A percentile compares a stretch with the other conserved stretches of the same genome.
These are phyloP conservation scores for Ormia ochracea DNA, from an alignment of 2,888 invertebrate species.

Conservation along the genomic window DNA sequence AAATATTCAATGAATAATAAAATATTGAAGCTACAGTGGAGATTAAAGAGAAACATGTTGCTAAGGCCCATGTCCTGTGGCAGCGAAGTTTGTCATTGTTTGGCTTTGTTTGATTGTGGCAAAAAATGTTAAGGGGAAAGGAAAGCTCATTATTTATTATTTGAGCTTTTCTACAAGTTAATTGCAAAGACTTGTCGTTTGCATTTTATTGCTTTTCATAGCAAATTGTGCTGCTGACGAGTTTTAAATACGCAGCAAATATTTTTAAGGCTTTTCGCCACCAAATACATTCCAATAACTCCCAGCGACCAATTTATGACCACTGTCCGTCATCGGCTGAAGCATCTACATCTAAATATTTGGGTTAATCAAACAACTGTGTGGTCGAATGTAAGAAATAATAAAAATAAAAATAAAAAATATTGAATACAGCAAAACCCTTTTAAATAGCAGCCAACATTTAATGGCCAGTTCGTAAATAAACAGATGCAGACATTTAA, in stretches of 20 bases:
- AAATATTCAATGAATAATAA: conserved; percentile 10
- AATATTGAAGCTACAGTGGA: conserved; percentile 24
- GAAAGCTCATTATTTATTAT: too few relatives aligned
- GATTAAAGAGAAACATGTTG: background rate
- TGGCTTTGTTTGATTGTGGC: too few relatives aligned
- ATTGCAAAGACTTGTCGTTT: too few relatives aligned
- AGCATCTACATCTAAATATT: conserved; percentile 22
- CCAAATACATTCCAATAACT: background rate
- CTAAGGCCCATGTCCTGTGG: too few relatives aligned
- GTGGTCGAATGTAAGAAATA: conserved; percentile 11
- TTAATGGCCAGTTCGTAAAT: conserved; percentile 47
- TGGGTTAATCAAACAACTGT: conserved; percentile 45
- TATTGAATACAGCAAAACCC: conserved; percentile 36
- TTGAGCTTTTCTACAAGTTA: too few relatives aligned
- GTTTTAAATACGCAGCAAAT: too few relatives aligned
- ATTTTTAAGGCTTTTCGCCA: background rate
- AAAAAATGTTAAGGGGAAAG: too few relatives aligned
- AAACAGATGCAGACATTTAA: conserved; percentile 47
- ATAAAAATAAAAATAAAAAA: background rate
- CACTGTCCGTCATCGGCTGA: conserved; percentile 27
- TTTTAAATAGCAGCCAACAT: conserved; percentile 37
- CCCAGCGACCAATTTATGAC: background rate
- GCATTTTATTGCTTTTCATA: too few relatives aligned
- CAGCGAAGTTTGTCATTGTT: too few relatives aligned
- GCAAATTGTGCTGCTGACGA: too few relatives aligned